Conservation (phyloP, 2,797 vertebrate genomes). For the Acanthis flammea region DNA sequence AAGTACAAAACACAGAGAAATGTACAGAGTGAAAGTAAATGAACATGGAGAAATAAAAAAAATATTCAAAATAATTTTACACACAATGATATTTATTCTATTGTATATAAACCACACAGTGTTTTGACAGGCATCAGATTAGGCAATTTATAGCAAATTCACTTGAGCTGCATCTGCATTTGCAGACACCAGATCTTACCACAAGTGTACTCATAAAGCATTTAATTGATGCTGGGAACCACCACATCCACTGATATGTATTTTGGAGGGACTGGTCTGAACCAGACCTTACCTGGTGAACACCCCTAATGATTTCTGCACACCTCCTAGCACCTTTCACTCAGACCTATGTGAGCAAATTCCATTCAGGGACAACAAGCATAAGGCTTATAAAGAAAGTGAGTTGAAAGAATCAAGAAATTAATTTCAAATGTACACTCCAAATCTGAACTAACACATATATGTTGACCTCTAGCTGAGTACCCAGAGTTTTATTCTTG, state of each 20-base stretch:
- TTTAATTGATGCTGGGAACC: background rate
- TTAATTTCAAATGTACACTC: background rate
- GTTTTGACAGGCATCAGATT: background rate
- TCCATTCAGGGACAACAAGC: background rate
- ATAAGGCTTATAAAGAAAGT: background rate
- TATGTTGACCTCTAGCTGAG: background rate
- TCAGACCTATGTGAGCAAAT: background rate
- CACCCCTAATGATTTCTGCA: background rate
- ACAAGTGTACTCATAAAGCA: background rate
- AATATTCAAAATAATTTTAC: background rate
- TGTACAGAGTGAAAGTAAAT: background rate
- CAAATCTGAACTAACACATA: background rate
- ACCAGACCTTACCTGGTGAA: background rate
- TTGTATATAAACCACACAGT: background rate
- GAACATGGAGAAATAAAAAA: background rate
- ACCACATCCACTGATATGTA: fast-evolving
- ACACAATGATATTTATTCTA: background rate
- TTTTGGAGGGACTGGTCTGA: background rate
- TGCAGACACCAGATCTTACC: background rate
- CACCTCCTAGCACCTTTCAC: background rate
- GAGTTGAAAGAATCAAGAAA: background rate
- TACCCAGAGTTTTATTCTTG: background rate
- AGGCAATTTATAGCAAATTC: background rate
- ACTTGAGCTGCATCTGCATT: background rate
- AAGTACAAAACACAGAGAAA: background rate